Conservation (phyloP, 2,113 vertebrate genomes). For the Cricetomys ansorgei region DNA sequence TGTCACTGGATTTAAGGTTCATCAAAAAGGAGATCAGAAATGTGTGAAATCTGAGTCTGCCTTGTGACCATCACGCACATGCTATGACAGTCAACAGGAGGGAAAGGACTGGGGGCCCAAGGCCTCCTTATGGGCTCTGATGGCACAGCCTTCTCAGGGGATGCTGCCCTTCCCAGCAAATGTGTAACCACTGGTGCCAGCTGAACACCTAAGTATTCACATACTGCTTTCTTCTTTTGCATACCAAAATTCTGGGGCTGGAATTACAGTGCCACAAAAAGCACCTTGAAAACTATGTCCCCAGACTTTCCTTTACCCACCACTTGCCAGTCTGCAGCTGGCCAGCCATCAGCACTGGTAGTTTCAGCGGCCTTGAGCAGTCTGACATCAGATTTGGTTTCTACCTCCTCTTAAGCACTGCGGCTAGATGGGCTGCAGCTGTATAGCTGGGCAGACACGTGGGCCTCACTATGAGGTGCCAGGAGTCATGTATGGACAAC, state of each 20-base stretch:
- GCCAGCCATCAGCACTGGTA: not conserved
- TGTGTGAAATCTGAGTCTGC: not conserved
- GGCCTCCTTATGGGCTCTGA: not conserved
- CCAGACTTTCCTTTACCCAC: not conserved
- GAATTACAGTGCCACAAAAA: not conserved
- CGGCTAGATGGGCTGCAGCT: not conserved
- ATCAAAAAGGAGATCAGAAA: not conserved
- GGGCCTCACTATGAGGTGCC: not conserved
- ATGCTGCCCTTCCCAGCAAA: not conserved
- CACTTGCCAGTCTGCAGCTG: not conserved
- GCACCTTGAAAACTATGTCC: not conserved
- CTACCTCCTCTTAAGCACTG: not conserved
- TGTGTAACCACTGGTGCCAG: not conserved
- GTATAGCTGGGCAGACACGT: not conserved
- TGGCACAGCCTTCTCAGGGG: no score
- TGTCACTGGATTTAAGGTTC: not conserved
- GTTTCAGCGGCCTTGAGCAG: not conserved
- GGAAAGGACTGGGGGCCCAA: not conserved
- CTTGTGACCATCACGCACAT: not conserved
- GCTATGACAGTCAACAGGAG: not conserved
- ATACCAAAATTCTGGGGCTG: not conserved
- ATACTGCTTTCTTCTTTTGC: not conserved
- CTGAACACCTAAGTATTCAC: not conserved
- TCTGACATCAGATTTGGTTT: not conserved
- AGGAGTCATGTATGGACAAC: not conserved